Base-by-base conservation (phyloP, 1,140 invertebrate genomes). In the Drosophila jambulina region DNA sequence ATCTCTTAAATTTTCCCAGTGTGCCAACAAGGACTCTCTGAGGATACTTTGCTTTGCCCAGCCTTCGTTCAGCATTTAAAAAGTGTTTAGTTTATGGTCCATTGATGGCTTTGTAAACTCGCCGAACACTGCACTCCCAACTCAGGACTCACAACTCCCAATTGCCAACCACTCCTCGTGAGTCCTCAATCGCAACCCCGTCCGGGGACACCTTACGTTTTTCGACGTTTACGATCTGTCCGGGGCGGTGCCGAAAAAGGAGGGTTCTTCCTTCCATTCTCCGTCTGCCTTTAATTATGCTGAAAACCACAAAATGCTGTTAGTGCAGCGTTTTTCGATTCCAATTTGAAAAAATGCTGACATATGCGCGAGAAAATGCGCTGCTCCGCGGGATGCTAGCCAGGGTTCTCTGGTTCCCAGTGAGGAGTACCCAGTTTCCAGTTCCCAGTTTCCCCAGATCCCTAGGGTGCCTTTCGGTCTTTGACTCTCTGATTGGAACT, bases 51-150 rank as follows among this genome's bases (percentile, higher is more conserved):
- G 57, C 23, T 43, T 54, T 21, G 34, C 53, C 72, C 57, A 43
- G 48, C 83, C 72, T 68, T 54, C 61, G n/a, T 43, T 58, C 65
- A 57, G 59, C 90, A 63, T 91, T 91, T 91, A 91, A 91, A 91
- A 91, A 91, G 90, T 91, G 90, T 91, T 91, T 91, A 91, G 90
- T 91, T 91, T 91, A 91, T 91, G 85, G 90, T 79, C 75, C 85
- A 91, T 91, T 91, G 90, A 91, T 91, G 90, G 90, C 90, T 91
- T 91, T 91, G 90, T 91, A 91, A 91, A 91, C 84, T 90, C 72
- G 77, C 60, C 80, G 71, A 87, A 51, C 63, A 56, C 48, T 67
- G 45, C 67, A 69, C 61, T 67, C 61, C 67, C 53, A 62, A 34
- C 60, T 36, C 48, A 15, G 45, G 15, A 43, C 43, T 63, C 60